Base-by-base conservation (phyloP, 2,888 invertebrate genomes). In the Dermolepida albohirtum region DNA sequence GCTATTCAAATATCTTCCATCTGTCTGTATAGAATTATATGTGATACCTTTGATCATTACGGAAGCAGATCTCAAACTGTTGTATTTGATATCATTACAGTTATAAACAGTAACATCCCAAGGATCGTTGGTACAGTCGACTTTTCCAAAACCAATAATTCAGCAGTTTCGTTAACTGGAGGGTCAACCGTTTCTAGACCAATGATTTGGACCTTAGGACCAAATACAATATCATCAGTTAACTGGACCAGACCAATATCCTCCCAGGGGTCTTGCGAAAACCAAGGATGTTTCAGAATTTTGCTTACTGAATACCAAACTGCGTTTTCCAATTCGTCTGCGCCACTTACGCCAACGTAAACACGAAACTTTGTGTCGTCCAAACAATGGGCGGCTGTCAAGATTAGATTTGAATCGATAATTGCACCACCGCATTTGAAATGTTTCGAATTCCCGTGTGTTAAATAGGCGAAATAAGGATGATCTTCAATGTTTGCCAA, bases 301-400 rank as follows among this genome's bases (percentile, higher is more conserved):
- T 6, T 10, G 6, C 34, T 34, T 6, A 34, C 34, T 34, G 34
- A 34, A 34, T 34, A 34, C 22, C 22, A 22, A 10, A 34, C 4
- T 34, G 6, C 1, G 1, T 8, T 6, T 34, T 29, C 2, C 10
- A 59, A 1, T 7, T 59, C 59, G 1, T 7, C 27, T 14, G 12
- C 0, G 0, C 2, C n/a, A 1, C 44, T 59, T 10, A 59, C 8
- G 1, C 59, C 59, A 5, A 27, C 10, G 10, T 59, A 59, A 1
- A 59, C 47, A 6, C 4, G 8, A 5, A 59, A n/a, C 1, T 29
- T 1, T 22, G 8, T n/a, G 4, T 6, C 1, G n/a, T 14, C 16
- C 2, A 59, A 2, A 14, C 59, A 59, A 16, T 59, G 59, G 10
- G 59, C 59, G 2, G 59, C 59, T n/a, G 59, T 59, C 8, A 59